Evolutionary conservation across 92 coral and sea anemone species (phyloP).

Genomic region (Anthopleura xanthogrammica): DNA sequence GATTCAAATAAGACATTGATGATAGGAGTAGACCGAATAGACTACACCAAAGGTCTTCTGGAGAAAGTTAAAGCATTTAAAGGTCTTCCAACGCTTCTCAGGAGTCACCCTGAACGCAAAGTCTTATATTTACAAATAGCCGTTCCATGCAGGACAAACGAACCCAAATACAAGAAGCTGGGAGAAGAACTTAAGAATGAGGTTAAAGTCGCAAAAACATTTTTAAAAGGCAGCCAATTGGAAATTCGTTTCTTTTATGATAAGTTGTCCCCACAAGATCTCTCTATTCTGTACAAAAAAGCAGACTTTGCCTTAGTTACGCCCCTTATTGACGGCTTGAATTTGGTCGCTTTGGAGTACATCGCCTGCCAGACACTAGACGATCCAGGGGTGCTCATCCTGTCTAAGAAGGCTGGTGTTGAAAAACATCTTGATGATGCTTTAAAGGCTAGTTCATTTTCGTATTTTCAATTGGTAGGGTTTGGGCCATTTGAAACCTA

Average conservation of each 20-base stretch:
- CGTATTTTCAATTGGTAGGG: not conserved
- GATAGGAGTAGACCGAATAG: slow-evolving; percentile 34
- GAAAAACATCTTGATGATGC: slow-evolving; percentile 1
- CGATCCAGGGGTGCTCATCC: slow-evolving; percentile 20
- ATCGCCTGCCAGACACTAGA: slow-evolving; percentile 19
- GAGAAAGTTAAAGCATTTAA: not conserved
- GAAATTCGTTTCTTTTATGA: not conserved
- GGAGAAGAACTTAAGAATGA: not conserved
- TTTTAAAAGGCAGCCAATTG: not conserved
- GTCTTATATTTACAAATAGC: slow-evolving; percentile 22
- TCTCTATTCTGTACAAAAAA: slow-evolving; percentile 16
- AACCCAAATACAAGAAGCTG: not conserved
- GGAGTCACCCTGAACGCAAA: not conserved
- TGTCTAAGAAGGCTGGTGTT: slow-evolving; percentile 29
- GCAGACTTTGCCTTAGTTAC: slow-evolving; percentile 38
- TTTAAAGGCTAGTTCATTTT: not conserved
- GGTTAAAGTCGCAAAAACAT: not conserved
- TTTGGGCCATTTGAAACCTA: too few species aligned
- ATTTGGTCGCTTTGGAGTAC: slow-evolving; percentile 34
- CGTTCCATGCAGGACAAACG: slow-evolving; percentile 9
- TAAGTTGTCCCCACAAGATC: slow-evolving; percentile 8
- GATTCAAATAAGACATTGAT: not conserved
- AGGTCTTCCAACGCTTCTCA: not conserved
- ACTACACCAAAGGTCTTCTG: slow-evolving; percentile 28
- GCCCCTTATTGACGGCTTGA: slow-evolving; percentile 31